Base-by-base conservation (phyloP, 2,888 invertebrate species). In the Pharmacophagus antenor region DNA sequence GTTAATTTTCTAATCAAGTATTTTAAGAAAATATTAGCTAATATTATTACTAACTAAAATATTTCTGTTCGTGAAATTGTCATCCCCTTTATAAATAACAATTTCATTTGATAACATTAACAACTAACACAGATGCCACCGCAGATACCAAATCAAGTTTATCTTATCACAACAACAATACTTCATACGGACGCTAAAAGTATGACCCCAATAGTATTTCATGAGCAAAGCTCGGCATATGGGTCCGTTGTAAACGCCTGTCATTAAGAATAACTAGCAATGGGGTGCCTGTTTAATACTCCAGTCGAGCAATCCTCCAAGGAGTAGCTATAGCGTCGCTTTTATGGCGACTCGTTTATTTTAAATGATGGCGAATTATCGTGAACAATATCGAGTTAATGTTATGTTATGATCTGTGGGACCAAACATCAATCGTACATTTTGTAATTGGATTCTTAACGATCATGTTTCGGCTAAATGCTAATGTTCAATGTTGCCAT, bases 271-370 rank as follows among this genome's bases (percentile, higher is more conserved):
- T 73, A 72, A 72, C 74, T 70, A 68, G 65, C 62, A 64, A 66
- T 69, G 70, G 70, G 68, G 65, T 65, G 68, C 67, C 59, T 42
- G 62, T 67, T 71, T 66, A 66, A 67, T 62, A 67, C 69, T 67
- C 65, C 65, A 63, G 64, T 61, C 62, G 55, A 59, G 65, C 66
- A 70, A 65, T 58, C 79, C 85, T 81, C 85, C 2, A 62, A 76
- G 84, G 86, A 79, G 63, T 53, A n/a, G 57, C 67, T 49, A 44
- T 31, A 65, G 69, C 70, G 73, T 71, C 68, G 72, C 70, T 70
- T 81, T 83, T 80, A 84, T 81, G 73, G 73, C 65, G 47, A 55
- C 74, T 82, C 84, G 76, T 86, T 85, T 82, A 82, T 85, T 83
- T 79, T 84, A 84, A 81, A 85, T 73, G 83, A 70, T 76, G 73